A percentile compares a stretch with the other conserved stretches of the same genome.
Conservation (phyloP, 2,888 invertebrate genomes). For the Alentia gelatinosa region DNA sequence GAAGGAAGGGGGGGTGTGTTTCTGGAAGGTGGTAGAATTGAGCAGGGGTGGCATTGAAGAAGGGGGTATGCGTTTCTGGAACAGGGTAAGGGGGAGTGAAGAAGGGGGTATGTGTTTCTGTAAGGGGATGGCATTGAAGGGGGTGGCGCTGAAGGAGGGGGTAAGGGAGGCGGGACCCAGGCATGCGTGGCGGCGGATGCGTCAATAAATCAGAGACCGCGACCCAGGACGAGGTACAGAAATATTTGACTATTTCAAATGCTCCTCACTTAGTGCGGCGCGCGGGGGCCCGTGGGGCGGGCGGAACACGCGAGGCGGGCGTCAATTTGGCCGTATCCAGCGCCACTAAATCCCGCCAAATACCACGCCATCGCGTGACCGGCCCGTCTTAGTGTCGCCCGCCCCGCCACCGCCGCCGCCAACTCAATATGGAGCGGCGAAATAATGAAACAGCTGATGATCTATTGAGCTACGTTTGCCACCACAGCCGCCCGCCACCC, state of each 20-base stretch:
- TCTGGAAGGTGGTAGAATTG: no score
- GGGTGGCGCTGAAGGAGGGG: no score
- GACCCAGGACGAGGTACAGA: neutral
- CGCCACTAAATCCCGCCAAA: neutral
- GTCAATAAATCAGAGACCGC: neutral
- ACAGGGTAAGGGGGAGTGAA: no score
- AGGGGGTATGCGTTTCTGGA: no score
- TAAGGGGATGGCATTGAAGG: no score
- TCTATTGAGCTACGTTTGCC: constrained; percentile 22
- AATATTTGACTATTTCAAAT: constrained; percentile 11
- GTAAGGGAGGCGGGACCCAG: no score
- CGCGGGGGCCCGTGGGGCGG: neutral
- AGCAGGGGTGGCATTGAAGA: no score
- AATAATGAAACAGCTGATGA: constrained; percentile 28
- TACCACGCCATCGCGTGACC: neutral
- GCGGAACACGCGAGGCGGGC: neutral
- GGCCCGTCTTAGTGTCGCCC: neutral
- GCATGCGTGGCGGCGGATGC: no score
- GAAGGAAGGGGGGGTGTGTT: no score
- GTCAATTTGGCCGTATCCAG: constrained; percentile 35
- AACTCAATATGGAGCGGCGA: constrained; percentile 28
- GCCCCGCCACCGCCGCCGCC: neutral
- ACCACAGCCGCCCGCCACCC: no score
- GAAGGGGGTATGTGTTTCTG: no score
- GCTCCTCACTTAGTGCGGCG: neutral